Evolutionary conservation across 1,140 invertebrate genomes (phyloP).

Genomic region (Drosophila repleta): DNA sequence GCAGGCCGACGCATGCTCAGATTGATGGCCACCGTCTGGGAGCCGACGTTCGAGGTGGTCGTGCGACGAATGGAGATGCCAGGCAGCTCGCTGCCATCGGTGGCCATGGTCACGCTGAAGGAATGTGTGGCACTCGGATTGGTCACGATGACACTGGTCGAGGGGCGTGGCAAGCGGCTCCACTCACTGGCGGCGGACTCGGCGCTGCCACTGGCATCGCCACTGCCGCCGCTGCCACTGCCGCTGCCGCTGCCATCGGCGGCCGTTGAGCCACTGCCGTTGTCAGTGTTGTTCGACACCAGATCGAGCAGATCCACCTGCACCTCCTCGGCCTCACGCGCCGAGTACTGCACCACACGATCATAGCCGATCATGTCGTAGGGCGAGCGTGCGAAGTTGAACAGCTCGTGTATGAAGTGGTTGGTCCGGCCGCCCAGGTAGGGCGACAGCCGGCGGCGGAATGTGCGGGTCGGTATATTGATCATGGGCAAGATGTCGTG

Average conservation of each 20-base stretch:
- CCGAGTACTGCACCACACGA: constrained; percentile 85
- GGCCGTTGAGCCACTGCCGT: constrained; percentile 31
- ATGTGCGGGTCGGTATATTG: constrained; percentile 90
- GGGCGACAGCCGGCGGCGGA: constrained; percentile 86
- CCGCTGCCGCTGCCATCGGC: neutral
- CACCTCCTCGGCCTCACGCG: constrained; percentile 68
- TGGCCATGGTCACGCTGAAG: constrained; percentile 68
- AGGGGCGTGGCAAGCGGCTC: constrained; percentile 42
- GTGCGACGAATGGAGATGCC: constrained; percentile 68
- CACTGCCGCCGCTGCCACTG: constrained; percentile 1
- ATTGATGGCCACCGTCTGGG: constrained; percentile 72
- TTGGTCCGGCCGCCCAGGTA: constrained; percentile 86
- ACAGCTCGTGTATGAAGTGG: constrained; percentile 96
- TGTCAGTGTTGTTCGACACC: constrained; percentile 61
- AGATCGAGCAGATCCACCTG: constrained; percentile 67
- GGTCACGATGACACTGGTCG: constrained; percentile 73
- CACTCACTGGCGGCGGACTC: constrained; percentile 42
- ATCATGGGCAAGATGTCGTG: constrained; percentile 88
- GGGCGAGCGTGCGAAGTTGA: constrained; percentile 92
- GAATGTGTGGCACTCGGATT: constrained; percentile 73
- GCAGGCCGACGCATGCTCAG: constrained; percentile 68
- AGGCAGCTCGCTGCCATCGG: constrained; percentile 66
- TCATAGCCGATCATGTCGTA: constrained; percentile 93
- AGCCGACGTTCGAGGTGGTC: constrained; percentile 67
- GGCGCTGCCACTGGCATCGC: neutral